A percentile compares a stretch with the other conserved stretches of the same genome.
These are phyloP conservation scores for Proisotoma minuta DNA, from an alignment of 2,888 invertebrate genomes.

Conservation along the genomic window DNA sequence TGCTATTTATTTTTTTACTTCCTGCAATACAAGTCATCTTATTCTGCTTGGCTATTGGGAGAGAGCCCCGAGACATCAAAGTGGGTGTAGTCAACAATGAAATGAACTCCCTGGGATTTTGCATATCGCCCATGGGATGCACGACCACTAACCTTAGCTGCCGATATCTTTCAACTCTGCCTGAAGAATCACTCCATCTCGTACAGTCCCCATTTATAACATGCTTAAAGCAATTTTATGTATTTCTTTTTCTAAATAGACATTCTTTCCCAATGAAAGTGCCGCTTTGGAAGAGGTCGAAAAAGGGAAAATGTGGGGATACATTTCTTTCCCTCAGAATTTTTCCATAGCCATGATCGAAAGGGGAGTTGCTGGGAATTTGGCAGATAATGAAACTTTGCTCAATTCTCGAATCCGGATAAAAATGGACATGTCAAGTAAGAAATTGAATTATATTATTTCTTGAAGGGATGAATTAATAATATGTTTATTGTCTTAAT, in stretches of 20 bases:
- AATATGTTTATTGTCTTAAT: background rate
- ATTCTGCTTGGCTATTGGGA: conserved; percentile 85
- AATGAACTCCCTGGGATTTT: conserved; percentile 51
- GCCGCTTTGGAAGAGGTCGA: conserved; percentile 68
- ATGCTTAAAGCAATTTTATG: background rate
- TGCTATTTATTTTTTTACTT: conserved; percentile 87
- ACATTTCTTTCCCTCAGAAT: conserved; percentile 79
- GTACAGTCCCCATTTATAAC: conserved; percentile 54
- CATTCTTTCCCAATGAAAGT: conserved; percentile 47
- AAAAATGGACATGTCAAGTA: conserved; percentile 90
- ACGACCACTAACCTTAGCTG: conserved; percentile 69
- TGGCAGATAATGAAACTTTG: conserved; percentile 79
- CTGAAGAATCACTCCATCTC: conserved; percentile 64
- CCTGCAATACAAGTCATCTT: conserved; percentile 92
- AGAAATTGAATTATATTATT: conserved; percentile 48
- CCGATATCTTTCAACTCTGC: conserved; percentile 70
- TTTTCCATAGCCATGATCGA: conserved; percentile 82
- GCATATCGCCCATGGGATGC: conserved; percentile 61
- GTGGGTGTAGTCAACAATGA: conserved; percentile 81
- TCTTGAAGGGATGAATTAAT: background rate
- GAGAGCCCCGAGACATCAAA: conserved; percentile 75
- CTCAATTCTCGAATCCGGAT: conserved; percentile 81
- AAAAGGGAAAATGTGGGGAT: conserved; percentile 80
- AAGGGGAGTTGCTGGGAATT: conserved; percentile 71
- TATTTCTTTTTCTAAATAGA: conserved; percentile 10